Base-by-base conservation (phyloP, 1,140 invertebrate genomes). In the Saxidomus purpurata region DNA sequence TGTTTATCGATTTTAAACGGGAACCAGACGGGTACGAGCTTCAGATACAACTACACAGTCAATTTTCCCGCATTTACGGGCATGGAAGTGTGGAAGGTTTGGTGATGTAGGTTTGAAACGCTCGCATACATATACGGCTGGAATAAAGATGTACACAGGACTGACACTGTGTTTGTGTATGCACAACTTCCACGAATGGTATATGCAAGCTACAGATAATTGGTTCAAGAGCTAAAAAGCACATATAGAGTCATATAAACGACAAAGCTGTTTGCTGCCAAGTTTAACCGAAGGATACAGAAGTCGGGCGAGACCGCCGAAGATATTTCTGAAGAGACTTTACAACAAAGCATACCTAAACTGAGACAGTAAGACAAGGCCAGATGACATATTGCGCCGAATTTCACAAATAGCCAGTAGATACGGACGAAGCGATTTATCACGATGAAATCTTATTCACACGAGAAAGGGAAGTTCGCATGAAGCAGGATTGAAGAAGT, bases 71-170 rank as follows among this genome's bases (percentile, higher is more conserved):
- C 77, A 9, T 80, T 80, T 52, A 55, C 8, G 22, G 77, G 77
- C 9, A 80, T 49, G 49, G 77, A 80, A 34, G 77, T 49, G 17
- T 80, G 77, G 77, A 80, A 80, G 49, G 77, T 80, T 17, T 80
- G 47, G 77, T 36, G 47, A n/a, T 49, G 49, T 36, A 80, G 38
- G 28, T 80, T 80, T 80, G 19, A 80, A 28, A 36, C 34, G 13
- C 47, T 80, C 22, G 77, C 43, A n/a, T 28, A 13, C 22, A 80
- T 38, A 28, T 31, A 52, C 31, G 28, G 28, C 17, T 52, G 77
- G 77, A 28, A 49, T 52, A 17, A 80, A n/a, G 77, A 80, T 28
- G 77, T 49, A 22, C 17, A 80, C 19, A 43, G 77, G 13, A 28
- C 43, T 28, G n/a, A 38, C 8, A 43, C 43, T 15, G 77, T 49